These are phyloP conservation scores for Brachystomella parvula DNA, from an alignment of 1,140 invertebrate species.

Conservation along the genomic window DNA sequence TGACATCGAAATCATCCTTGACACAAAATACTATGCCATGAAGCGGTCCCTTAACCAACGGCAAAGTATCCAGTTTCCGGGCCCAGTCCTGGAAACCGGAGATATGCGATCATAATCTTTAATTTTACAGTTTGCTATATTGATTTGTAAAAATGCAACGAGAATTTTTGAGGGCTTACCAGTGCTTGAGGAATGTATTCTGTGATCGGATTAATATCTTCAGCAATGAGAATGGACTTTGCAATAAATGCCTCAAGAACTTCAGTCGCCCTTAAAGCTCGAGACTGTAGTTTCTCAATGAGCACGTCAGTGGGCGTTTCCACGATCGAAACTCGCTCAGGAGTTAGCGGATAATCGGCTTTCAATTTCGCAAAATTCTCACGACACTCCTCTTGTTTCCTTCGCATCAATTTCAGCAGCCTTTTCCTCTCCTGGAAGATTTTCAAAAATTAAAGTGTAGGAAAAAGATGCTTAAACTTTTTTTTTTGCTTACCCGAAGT, in stretches of 20 bases:
- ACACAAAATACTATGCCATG: constrained; percentile 42
- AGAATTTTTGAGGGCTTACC: constrained; percentile 6
- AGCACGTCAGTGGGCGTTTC: neutral
- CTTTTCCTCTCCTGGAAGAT: constrained; percentile 1
- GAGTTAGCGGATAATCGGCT: neutral
- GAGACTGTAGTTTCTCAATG: constrained; percentile 12
- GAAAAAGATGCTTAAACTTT: too few species aligned
- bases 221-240: constrained; percentile 9
- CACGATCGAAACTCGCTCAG: neutral
- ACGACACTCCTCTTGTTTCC: neutral
- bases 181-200: constrained; percentile 31
- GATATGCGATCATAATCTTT: constrained; percentile 10
- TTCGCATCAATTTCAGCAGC: neutral
- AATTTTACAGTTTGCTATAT: too few species aligned
- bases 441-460: neutral
- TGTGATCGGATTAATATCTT: constrained; percentile 21
- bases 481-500: too few species aligned
- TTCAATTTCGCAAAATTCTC: neutral
- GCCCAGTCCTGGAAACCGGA: constrained; percentile 39
- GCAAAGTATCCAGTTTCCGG: constrained; percentile 38
- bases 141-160: neutral
- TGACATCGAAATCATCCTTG: constrained; percentile 40
- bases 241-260: constrained; percentile 26
- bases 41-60: constrained; percentile 36
- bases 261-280: constrained; percentile 17